Percentiles rank a stretch among this genome's conserved stretches.
Conservation (phyloP, 2,797 vertebrate species). For the Sebastes hubbsi region DNA sequence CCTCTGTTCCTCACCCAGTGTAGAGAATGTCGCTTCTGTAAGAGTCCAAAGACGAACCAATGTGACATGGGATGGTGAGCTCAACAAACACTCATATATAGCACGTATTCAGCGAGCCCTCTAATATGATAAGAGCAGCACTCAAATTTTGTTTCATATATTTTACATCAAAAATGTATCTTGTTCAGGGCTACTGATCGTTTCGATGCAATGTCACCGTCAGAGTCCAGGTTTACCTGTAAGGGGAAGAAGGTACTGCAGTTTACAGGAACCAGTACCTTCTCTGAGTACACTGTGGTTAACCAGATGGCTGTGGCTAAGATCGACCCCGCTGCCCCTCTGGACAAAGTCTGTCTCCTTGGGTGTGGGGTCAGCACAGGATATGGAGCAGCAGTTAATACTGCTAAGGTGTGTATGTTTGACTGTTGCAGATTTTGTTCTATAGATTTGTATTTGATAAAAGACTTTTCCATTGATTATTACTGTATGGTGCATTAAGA, state of each 20-base stretch:
- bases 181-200: neutral
- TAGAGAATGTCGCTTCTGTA: slow-evolving; percentile 92
- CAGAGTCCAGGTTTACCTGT: slow-evolving; percentile 86
- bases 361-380: too few species aligned
- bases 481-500: neutral
- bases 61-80: slow-evolving; percentile 90
- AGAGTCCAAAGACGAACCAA: slow-evolving; percentile 90
- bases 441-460: too few species aligned
- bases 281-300: slow-evolving; percentile 93
- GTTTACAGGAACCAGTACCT: slow-evolving; percentile 93
- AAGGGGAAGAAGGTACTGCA: slow-evolving; percentile 90
- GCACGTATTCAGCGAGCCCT: neutral
- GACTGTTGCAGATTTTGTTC: too few species aligned
- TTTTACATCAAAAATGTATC: neutral
- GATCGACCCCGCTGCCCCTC: slow-evolving; percentile 88
- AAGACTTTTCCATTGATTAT: too few species aligned
- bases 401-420: too few species aligned
- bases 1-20: slow-evolving; percentile 87
- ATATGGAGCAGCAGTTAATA: too few species aligned
- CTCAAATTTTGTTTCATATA: neutral
- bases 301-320: slow-evolving; percentile 90
- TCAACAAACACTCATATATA: neutral
- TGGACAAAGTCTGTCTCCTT: slow-evolving; percentile 89
- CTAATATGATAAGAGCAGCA: neutral
- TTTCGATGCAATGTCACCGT: slow-evolving; percentile 5